A percentile compares a stretch with the other conserved stretches of the same genome.
Evolutionary conservation across 2,113 vertebrate species (phyloP).

Genomic region (Eidolon helvum): DNA sequence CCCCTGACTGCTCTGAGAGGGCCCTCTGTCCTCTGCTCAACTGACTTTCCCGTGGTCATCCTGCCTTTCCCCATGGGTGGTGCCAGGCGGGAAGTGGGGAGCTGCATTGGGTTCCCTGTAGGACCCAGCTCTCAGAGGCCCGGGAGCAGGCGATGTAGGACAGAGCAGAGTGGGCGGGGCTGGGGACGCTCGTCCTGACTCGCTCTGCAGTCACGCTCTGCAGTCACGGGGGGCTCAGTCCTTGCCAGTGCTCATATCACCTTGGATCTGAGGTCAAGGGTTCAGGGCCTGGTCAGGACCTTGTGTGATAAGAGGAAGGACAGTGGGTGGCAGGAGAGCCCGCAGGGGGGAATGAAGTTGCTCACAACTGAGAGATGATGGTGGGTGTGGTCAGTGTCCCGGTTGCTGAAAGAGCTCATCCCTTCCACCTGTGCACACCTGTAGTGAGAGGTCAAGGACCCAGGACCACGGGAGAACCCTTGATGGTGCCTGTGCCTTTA

Average conservation of each 20-base stretch:
- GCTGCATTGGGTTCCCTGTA: too few species aligned
- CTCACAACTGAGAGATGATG: not conserved
- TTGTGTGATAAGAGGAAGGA: not conserved
- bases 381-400: not conserved
- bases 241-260: not conserved
- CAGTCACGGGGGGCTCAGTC: not conserved
- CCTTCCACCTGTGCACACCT: not conserved
- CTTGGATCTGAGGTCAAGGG: not conserved
- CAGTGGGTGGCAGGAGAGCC: not conserved
- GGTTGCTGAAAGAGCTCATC: not conserved
- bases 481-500: not conserved
- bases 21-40: too few species aligned
- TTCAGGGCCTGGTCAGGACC: not conserved
- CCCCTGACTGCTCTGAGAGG: too few species aligned
- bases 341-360: not conserved
- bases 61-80: too few species aligned
- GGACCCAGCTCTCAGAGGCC: too few species aligned
- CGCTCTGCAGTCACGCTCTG: not conserved
- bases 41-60: too few species aligned
- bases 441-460: not conserved
- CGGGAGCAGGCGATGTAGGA: too few species aligned
- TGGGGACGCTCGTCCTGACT: not conserved
- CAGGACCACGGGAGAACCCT: not conserved
- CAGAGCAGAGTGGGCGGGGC: too few species aligned
- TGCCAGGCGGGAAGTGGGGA: too few species aligned